Evolutionary conservation across 2,113 vertebrate genomes (phyloP).

Genomic region (Anser brachyrhynchus): DNA sequence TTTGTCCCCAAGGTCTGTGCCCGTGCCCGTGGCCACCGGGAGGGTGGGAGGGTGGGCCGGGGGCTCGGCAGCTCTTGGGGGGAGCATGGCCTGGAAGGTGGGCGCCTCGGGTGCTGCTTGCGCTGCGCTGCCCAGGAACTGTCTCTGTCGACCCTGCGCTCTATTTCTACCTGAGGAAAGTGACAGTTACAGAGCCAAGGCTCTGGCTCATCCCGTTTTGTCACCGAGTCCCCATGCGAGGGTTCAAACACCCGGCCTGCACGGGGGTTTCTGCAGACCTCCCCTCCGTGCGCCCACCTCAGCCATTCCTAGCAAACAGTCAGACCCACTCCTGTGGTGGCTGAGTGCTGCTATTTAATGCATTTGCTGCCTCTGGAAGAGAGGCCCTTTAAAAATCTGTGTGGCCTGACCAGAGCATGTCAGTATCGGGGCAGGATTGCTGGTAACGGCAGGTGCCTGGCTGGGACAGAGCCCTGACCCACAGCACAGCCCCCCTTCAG

Average conservation of each 20-base stretch:
- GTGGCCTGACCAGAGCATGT: accelerated
- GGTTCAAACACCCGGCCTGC: accelerated
- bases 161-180: accelerated
- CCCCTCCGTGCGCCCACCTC: too few relatives aligned
- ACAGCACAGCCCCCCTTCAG: not conserved
- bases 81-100: accelerated
- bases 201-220: not conserved
- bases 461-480: not conserved
- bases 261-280: accelerated
- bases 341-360: accelerated
- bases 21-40: not conserved
- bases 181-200: accelerated
- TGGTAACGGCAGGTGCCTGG: accelerated
- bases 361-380: too few relatives aligned
- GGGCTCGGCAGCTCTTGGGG: not conserved
- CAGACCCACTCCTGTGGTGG: accelerated
- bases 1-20: slow-evolving; percentile 76
- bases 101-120: accelerated
- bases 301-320: accelerated
- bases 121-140: accelerated
- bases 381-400: accelerated
- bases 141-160: too few relatives aligned
- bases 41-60: accelerated
- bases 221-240: accelerated
- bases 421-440: accelerated